phyloP scores from a whole-genome alignment of 1,140 invertebrate species.

The Drosophila mayri region DNA sequence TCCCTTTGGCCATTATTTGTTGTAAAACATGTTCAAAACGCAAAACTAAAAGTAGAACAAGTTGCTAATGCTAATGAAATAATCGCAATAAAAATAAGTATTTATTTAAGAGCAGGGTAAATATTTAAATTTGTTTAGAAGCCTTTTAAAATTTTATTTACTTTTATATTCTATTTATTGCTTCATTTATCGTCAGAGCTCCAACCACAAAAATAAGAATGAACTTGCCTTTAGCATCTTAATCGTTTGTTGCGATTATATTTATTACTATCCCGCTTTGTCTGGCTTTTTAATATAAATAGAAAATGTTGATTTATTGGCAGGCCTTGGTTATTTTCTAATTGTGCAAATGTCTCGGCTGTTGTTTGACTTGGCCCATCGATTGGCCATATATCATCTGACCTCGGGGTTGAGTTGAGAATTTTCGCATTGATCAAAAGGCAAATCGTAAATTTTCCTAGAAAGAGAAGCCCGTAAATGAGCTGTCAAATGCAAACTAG shows the following conservation, averaged over 20 bases:
- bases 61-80: conserved; percentile 1
- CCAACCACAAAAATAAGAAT: conserved; percentile 6
- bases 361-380: conserved; percentile 41
- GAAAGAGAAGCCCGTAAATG: conserved; percentile 25
- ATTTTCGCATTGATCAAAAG: conserved; percentile 44
- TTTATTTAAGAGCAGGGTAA: not conserved
- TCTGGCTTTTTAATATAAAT: conserved; percentile 1
- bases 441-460: conserved; percentile 35
- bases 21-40: not conserved
- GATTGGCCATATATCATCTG: conserved; percentile 53
- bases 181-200: not conserved
- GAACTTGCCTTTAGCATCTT: conserved; percentile 18
- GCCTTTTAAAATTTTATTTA: not conserved
- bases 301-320: conserved; percentile 47
- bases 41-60: not conserved
- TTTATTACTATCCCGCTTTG: conserved; percentile 16
- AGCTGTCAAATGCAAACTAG: conserved; percentile 51
- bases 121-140: not conserved
- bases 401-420: conserved; percentile 23
- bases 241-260: conserved; percentile 41
- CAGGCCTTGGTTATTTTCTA: conserved; percentile 36
- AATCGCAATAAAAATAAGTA: not conserved
- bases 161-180: not conserved
- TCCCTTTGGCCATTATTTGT: not conserved
- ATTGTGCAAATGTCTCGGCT: conserved; percentile 50